A percentile compares a stretch with the other conserved stretches of the same genome.
These are phyloP conservation scores for Ophion ellenae DNA, from an alignment of 2,888 invertebrate genomes.

Conservation along the genomic window DNA sequence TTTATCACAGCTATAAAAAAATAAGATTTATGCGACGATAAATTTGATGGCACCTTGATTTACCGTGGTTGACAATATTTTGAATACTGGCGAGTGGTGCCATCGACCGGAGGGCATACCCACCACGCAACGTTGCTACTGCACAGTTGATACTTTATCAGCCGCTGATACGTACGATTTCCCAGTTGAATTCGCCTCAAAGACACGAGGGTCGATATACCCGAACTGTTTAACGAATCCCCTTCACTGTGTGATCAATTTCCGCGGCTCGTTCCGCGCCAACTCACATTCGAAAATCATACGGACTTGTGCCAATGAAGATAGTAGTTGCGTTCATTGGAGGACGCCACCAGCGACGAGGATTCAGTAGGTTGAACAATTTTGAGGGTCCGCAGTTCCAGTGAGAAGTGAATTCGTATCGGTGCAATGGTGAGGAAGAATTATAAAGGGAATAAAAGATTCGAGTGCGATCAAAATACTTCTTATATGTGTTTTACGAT, in stretches of 20 bases:
- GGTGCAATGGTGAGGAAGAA: background rate
- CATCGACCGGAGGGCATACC: background rate
- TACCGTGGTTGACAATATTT: background rate
- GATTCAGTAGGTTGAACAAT: background rate
- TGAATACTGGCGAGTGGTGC: constrained; percentile 1
- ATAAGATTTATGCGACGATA: background rate
- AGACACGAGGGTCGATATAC: background rate
- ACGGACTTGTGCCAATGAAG: background rate
- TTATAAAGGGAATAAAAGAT: background rate
- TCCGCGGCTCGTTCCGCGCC: background rate
- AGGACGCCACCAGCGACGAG: background rate
- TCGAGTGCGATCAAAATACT: background rate
- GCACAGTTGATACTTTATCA: constrained; percentile 8
- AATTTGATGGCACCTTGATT: background rate
- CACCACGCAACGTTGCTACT: background rate
- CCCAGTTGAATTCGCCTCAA: background rate
- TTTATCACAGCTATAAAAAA: no score
- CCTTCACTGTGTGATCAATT: background rate
- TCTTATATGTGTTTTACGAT: background rate
- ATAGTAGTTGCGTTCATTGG: background rate
- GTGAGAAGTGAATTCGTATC: background rate
- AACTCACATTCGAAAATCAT: background rate
- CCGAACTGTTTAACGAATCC: background rate
- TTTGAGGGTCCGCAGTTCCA: background rate
- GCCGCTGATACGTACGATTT: background rate